Percentiles rank a stretch among this genome's conserved stretches.
Evolutionary conservation across 2,113 vertebrate genomes (phyloP).

Genomic region (Dasyurus viverrinus): DNA sequence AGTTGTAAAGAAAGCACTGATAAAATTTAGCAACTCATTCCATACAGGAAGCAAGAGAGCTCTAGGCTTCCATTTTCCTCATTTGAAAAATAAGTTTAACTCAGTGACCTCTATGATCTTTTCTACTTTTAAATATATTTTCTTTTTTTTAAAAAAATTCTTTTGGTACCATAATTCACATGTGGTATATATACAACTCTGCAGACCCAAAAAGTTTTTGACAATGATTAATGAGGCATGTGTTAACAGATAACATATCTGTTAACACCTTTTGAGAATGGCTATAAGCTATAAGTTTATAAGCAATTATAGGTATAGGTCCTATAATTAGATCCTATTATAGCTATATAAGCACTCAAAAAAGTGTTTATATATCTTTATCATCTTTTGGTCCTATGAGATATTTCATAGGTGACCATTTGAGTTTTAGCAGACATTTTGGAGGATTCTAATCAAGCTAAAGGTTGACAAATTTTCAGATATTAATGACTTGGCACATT

Average conservation of each 20-base stretch:
- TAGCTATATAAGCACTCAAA: neutral
- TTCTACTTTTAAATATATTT: neutral
- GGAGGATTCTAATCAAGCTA: neutral
- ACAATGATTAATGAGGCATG: neutral
- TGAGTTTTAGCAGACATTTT: neutral
- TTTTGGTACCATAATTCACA: neutral
- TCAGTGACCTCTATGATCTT: neutral
- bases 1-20: neutral
- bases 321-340: no score
- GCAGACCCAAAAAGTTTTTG: constrained; percentile 6
- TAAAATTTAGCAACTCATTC: neutral
- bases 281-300: neutral
- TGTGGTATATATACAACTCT: neutral
- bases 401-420: neutral
- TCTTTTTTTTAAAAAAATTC: neutral
- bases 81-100: neutral
- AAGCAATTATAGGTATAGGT: no score
- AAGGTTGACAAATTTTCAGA: neutral
- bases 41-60: neutral
- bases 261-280: constrained; percentile 2
- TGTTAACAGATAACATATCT: neutral
- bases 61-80: neutral
- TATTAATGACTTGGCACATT: neutral
- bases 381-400: neutral
- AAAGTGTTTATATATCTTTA: neutral